Base-by-base conservation (phyloP, 2,888 invertebrate species). In the Digitonthophagus gazella region DNA sequence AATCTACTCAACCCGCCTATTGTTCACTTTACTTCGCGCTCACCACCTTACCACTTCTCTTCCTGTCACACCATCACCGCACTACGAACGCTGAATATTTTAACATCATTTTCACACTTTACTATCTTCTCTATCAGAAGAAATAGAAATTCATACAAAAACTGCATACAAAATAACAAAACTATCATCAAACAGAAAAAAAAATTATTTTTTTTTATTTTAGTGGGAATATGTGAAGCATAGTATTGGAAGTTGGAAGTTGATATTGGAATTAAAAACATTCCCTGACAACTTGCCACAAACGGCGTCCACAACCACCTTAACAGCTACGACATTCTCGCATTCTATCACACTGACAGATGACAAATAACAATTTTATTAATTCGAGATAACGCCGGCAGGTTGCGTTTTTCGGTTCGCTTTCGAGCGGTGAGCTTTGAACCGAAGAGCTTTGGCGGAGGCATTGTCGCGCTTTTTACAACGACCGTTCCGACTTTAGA, bases 381-480 rank as follows among this genome's bases (percentile, higher is more conserved):
- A 44, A 44, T 44, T 44, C 28, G 28, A 44, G 28, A 44, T 44
- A 44, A 44, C n/a, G n/a, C n/a, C n/a, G 28, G 11, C 28, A 11
- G 28, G 6, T 44, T 1, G 28, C 28, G 28, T 44, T 44, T 44
- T 44, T 44, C 28, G 28, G 28, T 44, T 6, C 11, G 28, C 28
- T 44, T 44, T 44, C 8, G 11, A 44, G 11, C 8, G 6, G 28
- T 8, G 28, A 6, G 28, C 28, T 44, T 44, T 44, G 28, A 44
- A 44, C 8, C 28, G 11, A 44, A n/a, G n/a, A n/a, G n/a, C n/a
- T n/a, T n/a, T n/a, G n/a, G 28, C 28, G 28, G 11, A 6, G 28
- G 28, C 61, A 61, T 61, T 61, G 61, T 61, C n/a, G 18, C n/a
- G 20, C 61, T 61, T 61, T 61, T 61, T 44, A 44, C 28, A 6